These are phyloP conservation scores for Sebastes dallii DNA, from an alignment of 2,797 vertebrate genomes.

Conservation along the genomic window DNA sequence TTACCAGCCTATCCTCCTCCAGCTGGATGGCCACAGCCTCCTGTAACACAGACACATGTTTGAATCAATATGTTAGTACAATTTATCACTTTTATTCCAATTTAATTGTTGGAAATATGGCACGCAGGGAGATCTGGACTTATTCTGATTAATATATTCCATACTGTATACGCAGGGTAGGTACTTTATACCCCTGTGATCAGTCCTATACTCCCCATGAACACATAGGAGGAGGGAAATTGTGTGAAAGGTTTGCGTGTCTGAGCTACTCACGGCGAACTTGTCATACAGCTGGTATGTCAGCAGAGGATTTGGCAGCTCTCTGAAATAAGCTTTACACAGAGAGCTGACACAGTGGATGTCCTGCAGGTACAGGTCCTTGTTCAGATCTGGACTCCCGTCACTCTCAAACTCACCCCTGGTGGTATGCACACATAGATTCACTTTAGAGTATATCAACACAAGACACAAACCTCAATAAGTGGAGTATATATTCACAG, in stretches of 20 bases:
- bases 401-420: constrained; percentile 93
- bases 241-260: not conserved
- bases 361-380: constrained; percentile 92
- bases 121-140: not conserved
- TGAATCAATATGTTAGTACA: not conserved
- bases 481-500: not conserved
- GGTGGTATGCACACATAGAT: constrained; percentile 10
- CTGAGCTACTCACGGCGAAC: constrained; percentile 87
- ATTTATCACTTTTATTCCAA: not conserved
- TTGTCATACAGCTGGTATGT: constrained; percentile 96
- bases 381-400: constrained; percentile 84
- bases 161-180: not conserved
- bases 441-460: not conserved
- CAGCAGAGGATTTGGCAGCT: constrained; percentile 94
- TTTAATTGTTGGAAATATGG: not conserved
- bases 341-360: constrained; percentile 96
- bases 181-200: not conserved
- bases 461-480: not conserved
- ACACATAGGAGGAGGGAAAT: too few relatives aligned
- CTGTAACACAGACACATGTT: constrained; percentile 62
- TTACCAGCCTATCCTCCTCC: constrained; percentile 90
- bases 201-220: not conserved
- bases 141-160: not conserved
- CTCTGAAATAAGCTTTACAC: constrained; percentile 95
- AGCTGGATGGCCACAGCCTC: constrained; percentile 91